Base-by-base conservation (phyloP, 2,888 invertebrate genomes). In the Calameuta idolon region DNA sequence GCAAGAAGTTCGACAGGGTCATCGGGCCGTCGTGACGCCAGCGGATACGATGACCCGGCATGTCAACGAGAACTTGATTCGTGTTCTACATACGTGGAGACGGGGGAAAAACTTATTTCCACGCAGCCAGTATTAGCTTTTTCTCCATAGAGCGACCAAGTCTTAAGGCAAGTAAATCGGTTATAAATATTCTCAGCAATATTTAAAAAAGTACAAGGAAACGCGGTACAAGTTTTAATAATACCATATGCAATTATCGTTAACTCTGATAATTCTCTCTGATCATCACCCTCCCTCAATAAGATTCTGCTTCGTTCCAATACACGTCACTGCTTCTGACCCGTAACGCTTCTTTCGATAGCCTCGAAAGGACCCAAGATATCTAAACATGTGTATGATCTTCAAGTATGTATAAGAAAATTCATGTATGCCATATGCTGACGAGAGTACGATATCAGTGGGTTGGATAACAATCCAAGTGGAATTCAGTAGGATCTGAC, bases 11-110 rank as follows among this genome's bases (percentile, higher is more conserved):
- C 88, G 87, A 80, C 83, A 83, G 87, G 90, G 90, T 91, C 90
- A 87, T 80, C 85, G 82, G 88, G 89, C 86, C 87, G 83, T 73
- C 76, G 80, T 90, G 90, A 90, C 90, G 90, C 89, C 88, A 90
- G 86, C 90, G 91, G 91, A 91, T 91, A 87, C 89, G 88, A 85
- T 87, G 90, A 90, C 89, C 90, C 89, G 84, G 77, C 78, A 75
- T 75, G 78, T 75, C 75, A 73, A 75, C 77, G 69, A 68, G 31
- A 71, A 71, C 33, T 71, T 34, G 31, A 71, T 33, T 71, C 31
- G 71, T 34, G 71, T 34, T 71, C 71, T 34, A 34, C 33, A 71
- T 71, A 34, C 31, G 11, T 31, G 71, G 12, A 11, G 31, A 23
- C 55, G 23, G 55, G 55, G 55, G 2, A 55, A 9, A 55, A 5